Conservation (phyloP, 2,113 vertebrate species). For the Synodontis membranacea region DNA sequence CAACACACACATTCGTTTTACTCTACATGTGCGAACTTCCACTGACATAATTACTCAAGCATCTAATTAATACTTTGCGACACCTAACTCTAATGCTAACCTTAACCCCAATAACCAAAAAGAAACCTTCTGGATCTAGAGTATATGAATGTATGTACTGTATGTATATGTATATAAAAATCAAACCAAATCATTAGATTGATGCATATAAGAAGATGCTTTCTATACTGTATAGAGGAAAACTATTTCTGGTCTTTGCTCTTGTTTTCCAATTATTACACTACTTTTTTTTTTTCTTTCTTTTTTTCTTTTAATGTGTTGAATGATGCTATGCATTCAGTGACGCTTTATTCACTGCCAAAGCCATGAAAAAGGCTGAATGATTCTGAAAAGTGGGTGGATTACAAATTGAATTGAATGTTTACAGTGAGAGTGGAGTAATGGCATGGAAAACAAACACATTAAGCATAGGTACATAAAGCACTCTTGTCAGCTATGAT, state of each 20-base stretch:
- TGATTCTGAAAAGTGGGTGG: constrained; percentile 40
- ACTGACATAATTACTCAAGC: constrained; percentile 1
- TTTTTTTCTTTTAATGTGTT: neutral
- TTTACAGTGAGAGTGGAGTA: constrained; percentile 28
- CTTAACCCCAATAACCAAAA: neutral
- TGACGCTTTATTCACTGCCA: neutral
- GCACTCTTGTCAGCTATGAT: constrained; percentile 9
- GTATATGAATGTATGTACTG: too few relatives aligned
- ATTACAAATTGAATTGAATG: constrained; percentile 11
- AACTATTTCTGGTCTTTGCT: neutral
- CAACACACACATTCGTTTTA: constrained; percentile 13
- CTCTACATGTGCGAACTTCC: neutral
- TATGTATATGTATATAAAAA: too few relatives aligned
- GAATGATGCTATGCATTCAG: neutral
- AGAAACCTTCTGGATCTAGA: too few relatives aligned
- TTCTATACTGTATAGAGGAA: neutral
- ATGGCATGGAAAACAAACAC: constrained; percentile 20
- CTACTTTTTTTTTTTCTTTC: too few relatives aligned
- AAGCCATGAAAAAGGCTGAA: neutral
- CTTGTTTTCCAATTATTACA: neutral
- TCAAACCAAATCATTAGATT: neutral
- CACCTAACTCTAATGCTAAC: neutral
- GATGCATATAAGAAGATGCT: neutral
- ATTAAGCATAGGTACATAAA: constrained; percentile 17
- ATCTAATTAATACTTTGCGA: neutral